Evolutionary conservation across 2,113 vertebrate genomes (phyloP).

Genomic region (Mellivora capensis): DNA sequence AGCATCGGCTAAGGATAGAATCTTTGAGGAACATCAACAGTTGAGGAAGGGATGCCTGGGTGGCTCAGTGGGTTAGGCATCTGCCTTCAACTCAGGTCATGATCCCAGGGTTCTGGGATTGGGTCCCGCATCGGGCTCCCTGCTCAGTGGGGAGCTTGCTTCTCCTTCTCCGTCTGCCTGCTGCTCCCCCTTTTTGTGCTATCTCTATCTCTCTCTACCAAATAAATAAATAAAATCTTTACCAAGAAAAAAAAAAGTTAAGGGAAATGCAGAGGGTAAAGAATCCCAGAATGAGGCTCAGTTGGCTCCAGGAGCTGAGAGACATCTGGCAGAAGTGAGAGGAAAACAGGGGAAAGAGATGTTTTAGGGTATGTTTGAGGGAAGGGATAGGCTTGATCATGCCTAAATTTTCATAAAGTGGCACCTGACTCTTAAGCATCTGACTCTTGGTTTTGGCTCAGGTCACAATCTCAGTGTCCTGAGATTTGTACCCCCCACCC

Average conservation of each 20-base stretch:
- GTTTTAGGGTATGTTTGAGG: neutral
- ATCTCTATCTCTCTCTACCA: too few species aligned
- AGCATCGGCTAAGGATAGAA: neutral
- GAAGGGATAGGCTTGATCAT: too few species aligned
- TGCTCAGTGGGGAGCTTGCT: too few species aligned
- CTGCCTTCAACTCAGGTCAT: neutral
- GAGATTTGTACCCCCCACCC: too few species aligned
- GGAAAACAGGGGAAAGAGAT: too few species aligned
- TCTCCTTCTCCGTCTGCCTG: too few species aligned
- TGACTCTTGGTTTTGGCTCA: neutral
- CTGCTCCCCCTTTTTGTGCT: too few species aligned
- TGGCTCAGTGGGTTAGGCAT: neutral
- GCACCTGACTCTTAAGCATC: neutral
- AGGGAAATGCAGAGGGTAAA: neutral
- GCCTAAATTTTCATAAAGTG: neutral
- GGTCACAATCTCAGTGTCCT: neutral
- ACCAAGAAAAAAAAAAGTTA: neutral
- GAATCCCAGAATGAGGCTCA: neutral
- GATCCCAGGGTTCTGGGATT: too few species aligned
- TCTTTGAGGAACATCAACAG: neutral
- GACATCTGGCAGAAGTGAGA: neutral
- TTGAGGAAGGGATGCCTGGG: neutral
- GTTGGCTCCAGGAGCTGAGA: neutral
- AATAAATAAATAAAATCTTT: too few species aligned
- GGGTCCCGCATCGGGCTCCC: rapidly evolving